Evolutionary conservation across 2,113 vertebrate species (phyloP), one percentile per base, ranked within the genome.

Genomic region (Ardeotis arabs): DNA sequence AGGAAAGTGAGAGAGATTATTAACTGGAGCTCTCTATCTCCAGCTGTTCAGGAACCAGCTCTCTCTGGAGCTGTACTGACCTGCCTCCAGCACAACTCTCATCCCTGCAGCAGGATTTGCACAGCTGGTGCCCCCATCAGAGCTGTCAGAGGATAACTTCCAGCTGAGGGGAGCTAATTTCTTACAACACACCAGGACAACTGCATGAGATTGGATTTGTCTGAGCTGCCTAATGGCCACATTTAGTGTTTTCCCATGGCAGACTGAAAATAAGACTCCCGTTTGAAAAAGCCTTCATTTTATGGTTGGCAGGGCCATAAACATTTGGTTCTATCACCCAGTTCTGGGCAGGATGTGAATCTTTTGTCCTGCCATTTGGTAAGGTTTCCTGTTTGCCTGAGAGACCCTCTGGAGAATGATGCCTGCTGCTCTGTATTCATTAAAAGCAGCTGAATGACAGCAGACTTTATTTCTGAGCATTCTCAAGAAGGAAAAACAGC

Each of bases 251-350:
- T 92, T 94, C 74, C 75, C 47, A 55, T 49, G 59, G 50, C 52
- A 78, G 76, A 50, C 68, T 87, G 7, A 47, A 92, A 92, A 94
- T 59, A 93, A 81, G 62, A 52, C 31, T 81, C 73, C 44, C 62
- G 29, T 91, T 93, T 47, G 74, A 84, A 96, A 88, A 90, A 86
- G 24, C 45, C 56, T 94, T 82, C 18, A 70, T 78, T 84, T 93
- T 85, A 11, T 80, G 49, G 69, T 41, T 93, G 45, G 23, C 7
- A 72, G 53, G 73, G 55, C 19, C 58, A 39, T 94, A 87, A 92
- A 90, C 31, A 21, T 69, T 62, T 88, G 44, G 56, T 80, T 95
- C 52, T 80, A 92, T 87, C 44, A 28, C 44, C 50, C 25, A 37
- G 14, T 52, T 74, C 70, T 83, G 53, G 83, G 91, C 39, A 90